Evolutionary conservation across 2,113 vertebrate species (phyloP).

Genomic region (Rhineura floridana): DNA sequence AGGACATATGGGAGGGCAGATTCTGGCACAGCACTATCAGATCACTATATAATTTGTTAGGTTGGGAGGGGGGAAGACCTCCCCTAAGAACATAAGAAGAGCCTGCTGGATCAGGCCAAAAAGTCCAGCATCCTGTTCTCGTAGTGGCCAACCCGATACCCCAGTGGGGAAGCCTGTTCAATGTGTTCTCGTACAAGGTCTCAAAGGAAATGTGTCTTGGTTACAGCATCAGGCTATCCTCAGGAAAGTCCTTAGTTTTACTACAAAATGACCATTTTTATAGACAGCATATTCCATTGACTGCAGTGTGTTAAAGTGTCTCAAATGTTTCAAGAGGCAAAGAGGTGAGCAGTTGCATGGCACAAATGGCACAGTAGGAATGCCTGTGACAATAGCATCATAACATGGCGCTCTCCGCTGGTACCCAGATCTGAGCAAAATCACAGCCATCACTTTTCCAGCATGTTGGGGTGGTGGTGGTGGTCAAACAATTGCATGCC

Average conservation of each 20-base stretch:
- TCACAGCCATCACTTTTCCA: not conserved
- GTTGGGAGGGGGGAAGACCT: too few species aligned
- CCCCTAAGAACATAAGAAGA: too few species aligned
- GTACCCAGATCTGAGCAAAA: not conserved
- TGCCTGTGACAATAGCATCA: constrained; percentile 1
- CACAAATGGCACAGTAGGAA: not conserved
- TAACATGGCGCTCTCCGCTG: not conserved
- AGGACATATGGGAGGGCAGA: too few species aligned
- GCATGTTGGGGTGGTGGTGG: not conserved
- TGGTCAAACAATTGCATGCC: constrained; percentile 34
- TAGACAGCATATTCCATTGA: constrained; percentile 11
- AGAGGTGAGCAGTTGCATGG: constrained; percentile 30
- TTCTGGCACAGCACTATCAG: too few species aligned
- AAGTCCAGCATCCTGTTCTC: too few species aligned
- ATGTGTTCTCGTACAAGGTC: constrained; percentile 38
- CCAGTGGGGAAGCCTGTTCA: not conserved
- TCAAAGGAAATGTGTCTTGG: constrained; percentile 44
- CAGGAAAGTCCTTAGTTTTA: constrained; percentile 64
- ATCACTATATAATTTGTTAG: constrained; percentile 12
- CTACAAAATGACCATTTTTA: constrained; percentile 65
- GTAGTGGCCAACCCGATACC: too few species aligned
- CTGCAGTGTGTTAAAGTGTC: not conserved
- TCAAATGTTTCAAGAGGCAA: constrained; percentile 41
- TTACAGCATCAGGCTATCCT: constrained; percentile 58
- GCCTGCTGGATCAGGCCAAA: too few species aligned